A percentile compares a stretch with the other conserved stretches of the same genome.
These are phyloP conservation scores for Salmo trutta DNA, from an alignment of 2,797 vertebrate genomes.

Conservation along the genomic window DNA sequence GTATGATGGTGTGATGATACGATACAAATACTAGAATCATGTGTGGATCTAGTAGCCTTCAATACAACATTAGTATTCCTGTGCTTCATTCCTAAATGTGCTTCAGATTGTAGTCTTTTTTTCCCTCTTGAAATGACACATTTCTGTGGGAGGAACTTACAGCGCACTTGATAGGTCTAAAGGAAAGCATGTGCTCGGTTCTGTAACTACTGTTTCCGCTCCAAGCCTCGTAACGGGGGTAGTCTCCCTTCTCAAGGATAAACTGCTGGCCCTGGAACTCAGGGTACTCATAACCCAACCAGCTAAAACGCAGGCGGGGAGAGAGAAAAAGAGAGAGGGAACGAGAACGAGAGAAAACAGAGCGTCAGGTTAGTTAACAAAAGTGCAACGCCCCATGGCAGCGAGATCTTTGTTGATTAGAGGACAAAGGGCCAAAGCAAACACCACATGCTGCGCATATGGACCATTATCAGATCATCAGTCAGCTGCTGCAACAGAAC, in stretches of 20 bases:
- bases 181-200: constrained; percentile 93
- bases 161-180: constrained; percentile 90
- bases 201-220: constrained; percentile 92
- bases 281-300: constrained; percentile 93
- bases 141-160: constrained; percentile 71
- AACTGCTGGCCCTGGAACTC: constrained; percentile 98
- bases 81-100: not conserved
- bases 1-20: not conserved
- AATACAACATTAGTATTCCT: not conserved
- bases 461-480: constrained; percentile 71
- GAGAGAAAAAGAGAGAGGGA: not conserved
- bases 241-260: constrained; percentile 96
- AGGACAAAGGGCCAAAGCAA: constrained; percentile 68
- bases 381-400: constrained; percentile 27
- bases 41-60: not conserved
- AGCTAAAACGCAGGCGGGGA: constrained; percentile 66
- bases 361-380: constrained; percentile 37
- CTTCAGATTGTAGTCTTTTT: not conserved
- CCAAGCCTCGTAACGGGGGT: constrained; percentile 92
- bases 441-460: constrained; percentile 62
- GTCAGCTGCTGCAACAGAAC: constrained; percentile 53
- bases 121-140: not conserved
- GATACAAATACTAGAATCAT: not conserved
- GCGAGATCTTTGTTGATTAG: constrained; percentile 49
- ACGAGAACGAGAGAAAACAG: not conserved